Conservation (phyloP, 2,797 vertebrate species). For the Mormyrus proboscirostris region DNA sequence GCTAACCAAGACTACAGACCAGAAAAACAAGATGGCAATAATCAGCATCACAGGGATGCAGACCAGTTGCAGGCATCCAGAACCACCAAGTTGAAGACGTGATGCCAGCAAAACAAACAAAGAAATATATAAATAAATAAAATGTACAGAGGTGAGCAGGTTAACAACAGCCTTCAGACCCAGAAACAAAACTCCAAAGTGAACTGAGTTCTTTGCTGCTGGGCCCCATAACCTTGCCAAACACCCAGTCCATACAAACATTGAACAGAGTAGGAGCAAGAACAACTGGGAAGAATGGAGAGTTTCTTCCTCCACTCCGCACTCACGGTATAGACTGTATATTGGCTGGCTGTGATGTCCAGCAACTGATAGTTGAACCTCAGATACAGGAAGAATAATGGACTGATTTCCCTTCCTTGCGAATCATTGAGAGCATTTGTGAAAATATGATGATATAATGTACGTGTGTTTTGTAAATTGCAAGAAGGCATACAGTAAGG, state of each 20-base stretch:
- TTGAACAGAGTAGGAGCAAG: too few relatives aligned
- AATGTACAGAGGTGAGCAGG: neutral
- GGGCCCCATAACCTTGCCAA: neutral
- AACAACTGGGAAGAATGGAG: too few relatives aligned
- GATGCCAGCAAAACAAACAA: neutral
- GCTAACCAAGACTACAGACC: neutral
- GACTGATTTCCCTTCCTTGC: neutral
- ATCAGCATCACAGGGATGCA: neutral
- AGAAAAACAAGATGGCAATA: neutral
- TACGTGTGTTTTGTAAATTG: neutral
- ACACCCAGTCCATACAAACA: too few relatives aligned
- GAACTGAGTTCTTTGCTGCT: neutral
- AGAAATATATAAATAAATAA: neutral
- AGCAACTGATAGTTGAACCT: neutral
- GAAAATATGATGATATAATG: neutral
- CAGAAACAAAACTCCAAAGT: neutral
- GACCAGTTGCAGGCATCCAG: neutral
- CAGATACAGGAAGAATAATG: neutral
- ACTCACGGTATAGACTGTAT: too few relatives aligned
- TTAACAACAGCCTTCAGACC: neutral
- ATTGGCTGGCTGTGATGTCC: too few relatives aligned
- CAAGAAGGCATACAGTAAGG: neutral
- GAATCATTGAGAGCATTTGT: neutral
- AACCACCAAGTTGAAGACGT: neutral
- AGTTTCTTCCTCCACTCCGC: too few relatives aligned